Evolutionary conservation across 2,113 vertebrate species (phyloP), one percentile per base, ranked within the genome.

Genomic region (Bettongia penicillata): DNA sequence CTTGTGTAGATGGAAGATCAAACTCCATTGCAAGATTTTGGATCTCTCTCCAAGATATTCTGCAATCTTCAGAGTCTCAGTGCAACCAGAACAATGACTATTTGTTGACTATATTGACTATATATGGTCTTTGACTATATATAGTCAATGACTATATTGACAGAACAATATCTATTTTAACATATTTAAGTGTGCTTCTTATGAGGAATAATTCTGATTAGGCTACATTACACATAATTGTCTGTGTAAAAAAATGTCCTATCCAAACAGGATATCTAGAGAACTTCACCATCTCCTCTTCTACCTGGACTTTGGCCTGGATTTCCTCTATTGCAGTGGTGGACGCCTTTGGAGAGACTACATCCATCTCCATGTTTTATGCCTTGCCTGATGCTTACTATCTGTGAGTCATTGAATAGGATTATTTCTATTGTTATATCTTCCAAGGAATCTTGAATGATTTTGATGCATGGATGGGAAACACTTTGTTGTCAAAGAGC

Each of bases 151-250:
- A n/a, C n/a, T n/a, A n/a, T n/a, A n/a, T n/a, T n/a, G n/a, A n/a
- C n/a, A n/a, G n/a, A 93, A 22, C 95, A 1, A 9, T 90, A 97
- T 47, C 91, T 91, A 95, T 94, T 55, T 95, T 93, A 48, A 97
- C 96, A 96, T 48, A 0, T 90, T 93, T 93, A 43, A 97, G 94
- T 57, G 94, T 0, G 11, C 9, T 94, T 96, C 96, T 92, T 92
- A 90, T 92, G 93, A 94, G 91, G 16, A 51, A 90, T 94, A 97
- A 95, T 55, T 50, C 94, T 77, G 96, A 77, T 0, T 48, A 97
- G 97, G 61, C 89, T 26, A 6, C 37, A 12, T n/a, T 84, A 97
- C 90, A 92, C 92, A 97, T 95, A 91, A 84, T 68, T 94, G 92
- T 93, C 94, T 92, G 55, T 95, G 19, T 61, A 61, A 12, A 61